Conservation (phyloP, 2,113 vertebrate species). For the Cheilinus undulatus region DNA sequence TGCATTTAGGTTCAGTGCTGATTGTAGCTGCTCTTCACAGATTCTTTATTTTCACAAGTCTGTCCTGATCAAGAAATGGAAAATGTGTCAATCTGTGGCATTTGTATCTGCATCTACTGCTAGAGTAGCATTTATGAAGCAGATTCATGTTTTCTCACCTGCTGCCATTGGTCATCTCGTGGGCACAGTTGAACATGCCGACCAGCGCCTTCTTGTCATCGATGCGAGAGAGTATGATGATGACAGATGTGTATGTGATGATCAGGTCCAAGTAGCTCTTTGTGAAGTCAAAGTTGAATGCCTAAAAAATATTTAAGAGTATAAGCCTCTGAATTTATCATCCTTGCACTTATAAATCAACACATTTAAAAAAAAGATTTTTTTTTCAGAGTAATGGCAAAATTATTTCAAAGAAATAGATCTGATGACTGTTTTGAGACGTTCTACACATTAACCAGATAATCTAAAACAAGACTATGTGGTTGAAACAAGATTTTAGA, state of each 20-base stretch:
- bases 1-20: background rate
- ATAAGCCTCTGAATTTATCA: background rate
- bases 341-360: background rate
- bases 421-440: too few relatives aligned
- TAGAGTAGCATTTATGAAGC: background rate
- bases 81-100: background rate
- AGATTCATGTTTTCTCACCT: constrained; percentile 78
- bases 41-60: background rate
- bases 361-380: too few relatives aligned
- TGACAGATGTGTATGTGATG: constrained; percentile 90
- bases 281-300: constrained; percentile 92
- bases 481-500: too few relatives aligned
- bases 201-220: constrained; percentile 91
- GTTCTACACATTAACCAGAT: too few relatives aligned
- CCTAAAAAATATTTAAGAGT: constrained; percentile 72
- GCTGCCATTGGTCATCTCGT: constrained; percentile 91
- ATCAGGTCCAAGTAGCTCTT: constrained; percentile 94
- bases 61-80: background rate
- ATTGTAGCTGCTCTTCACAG: background rate
- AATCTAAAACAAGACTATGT: too few relatives aligned
- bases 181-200: constrained; percentile 92
- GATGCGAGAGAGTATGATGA: constrained; percentile 90
- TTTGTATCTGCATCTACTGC: background rate
- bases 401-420: too few relatives aligned
- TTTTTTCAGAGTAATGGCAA: too few relatives aligned